Conservation (phyloP, 2,113 vertebrate genomes). For the Hydrolagus affinis region DNA sequence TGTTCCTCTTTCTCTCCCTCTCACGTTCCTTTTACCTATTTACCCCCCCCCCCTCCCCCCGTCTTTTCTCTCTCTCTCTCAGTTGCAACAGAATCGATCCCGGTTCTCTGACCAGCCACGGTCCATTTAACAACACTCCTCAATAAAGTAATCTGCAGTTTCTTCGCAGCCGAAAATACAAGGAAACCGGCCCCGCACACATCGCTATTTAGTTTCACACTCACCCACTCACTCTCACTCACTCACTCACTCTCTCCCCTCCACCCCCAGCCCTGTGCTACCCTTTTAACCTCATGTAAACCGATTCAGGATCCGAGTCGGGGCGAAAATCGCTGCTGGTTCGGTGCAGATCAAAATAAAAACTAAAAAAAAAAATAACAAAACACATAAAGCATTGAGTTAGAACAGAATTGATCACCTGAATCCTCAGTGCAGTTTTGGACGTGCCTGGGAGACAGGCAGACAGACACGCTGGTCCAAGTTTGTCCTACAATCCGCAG, state of each 20-base stretch:
- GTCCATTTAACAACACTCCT: slow-evolving; percentile 1
- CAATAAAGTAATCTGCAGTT: slow-evolving; percentile 10
- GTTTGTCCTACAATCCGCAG: slow-evolving; percentile 26
- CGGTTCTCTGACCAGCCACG: not conserved
- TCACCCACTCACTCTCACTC: not conserved
- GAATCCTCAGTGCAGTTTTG: slow-evolving; percentile 15
- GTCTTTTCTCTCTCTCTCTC: not conserved
- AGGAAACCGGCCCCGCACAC: not conserved
- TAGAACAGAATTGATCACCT: slow-evolving; percentile 12
- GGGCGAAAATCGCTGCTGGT: not conserved
- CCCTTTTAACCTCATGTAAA: too few species aligned
- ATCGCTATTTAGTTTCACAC: not conserved
- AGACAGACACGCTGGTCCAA: slow-evolving; percentile 21
- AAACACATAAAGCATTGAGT: not conserved
- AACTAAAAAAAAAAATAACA: too few species aligned
- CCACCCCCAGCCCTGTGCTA: too few species aligned
- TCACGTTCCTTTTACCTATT: too few species aligned
- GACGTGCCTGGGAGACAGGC: not conserved
- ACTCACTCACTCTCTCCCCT: not conserved
- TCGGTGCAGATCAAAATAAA: too few species aligned
- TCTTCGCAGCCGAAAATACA: not conserved
- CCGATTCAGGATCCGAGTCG: too few species aligned
- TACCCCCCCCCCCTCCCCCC: too few species aligned
- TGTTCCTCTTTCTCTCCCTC: slow-evolving; percentile 34
- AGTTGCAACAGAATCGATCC: not conserved